Percentiles rank a stretch among this genome's conserved stretches.
These are phyloP conservation scores for Danio aesculapii DNA, from an alignment of 2,797 vertebrate species.

Conservation along the genomic window DNA sequence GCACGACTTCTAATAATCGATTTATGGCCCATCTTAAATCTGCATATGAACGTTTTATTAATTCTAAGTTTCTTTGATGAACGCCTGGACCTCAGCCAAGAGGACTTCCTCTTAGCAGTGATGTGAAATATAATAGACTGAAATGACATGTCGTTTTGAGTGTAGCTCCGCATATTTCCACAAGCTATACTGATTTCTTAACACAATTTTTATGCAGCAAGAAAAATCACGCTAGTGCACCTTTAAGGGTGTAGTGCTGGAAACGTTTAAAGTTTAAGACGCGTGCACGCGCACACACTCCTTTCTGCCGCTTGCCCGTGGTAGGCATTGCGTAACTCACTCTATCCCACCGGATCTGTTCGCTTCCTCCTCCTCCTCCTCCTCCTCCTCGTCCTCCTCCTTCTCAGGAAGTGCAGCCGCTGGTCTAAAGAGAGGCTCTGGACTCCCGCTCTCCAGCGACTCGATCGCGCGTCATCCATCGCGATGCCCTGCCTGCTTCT, in stretches of 20 bases:
- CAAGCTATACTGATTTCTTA: too few relatives aligned
- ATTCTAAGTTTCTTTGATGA: too few relatives aligned
- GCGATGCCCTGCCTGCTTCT: constrained; percentile 76
- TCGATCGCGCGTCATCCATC: constrained; percentile 75
- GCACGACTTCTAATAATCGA: too few relatives aligned
- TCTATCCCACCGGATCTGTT: constrained; percentile 61
- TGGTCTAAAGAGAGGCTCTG: constrained; percentile 60
- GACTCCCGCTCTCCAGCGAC: constrained; percentile 36
- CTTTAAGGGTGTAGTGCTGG: neutral
- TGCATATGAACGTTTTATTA: too few relatives aligned
- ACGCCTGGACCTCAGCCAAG: too few relatives aligned
- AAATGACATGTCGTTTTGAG: too few relatives aligned
- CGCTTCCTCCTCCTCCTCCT: constrained; percentile 49
- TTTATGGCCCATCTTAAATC: too few relatives aligned
- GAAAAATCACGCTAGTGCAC: neutral
- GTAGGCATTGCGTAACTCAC: constrained; percentile 78
- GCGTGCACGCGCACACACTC: neutral
- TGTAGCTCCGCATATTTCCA: too few relatives aligned
- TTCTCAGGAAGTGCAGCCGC: constrained; percentile 48
- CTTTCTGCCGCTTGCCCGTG: constrained; percentile 66
- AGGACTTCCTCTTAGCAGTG: too few relatives aligned
- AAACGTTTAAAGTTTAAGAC: constrained; percentile 8
- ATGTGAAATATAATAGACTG: too few relatives aligned
- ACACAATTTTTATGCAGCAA: too few relatives aligned
- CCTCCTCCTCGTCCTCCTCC: constrained; percentile 46